Evolutionary conservation across 2,888 invertebrate species (phyloP).

Genomic region (Deroplatys truncata): DNA sequence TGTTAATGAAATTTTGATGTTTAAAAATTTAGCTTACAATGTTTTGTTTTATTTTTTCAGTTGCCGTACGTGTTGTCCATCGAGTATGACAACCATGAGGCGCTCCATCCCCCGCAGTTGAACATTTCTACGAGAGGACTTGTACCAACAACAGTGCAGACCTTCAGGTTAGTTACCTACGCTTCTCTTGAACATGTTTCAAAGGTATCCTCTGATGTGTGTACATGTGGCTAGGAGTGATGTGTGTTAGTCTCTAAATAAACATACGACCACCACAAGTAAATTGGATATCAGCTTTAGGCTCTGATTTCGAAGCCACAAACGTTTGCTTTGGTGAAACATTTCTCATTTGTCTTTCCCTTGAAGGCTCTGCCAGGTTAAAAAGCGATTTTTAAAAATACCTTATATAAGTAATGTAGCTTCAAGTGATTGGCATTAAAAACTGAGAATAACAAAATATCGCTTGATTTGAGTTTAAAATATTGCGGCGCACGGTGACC

Average conservation of each 20-base stretch:
- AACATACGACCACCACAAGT: not conserved
- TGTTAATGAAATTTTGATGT: too few species aligned
- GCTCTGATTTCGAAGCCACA: too few species aligned
- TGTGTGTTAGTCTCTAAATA: not conserved
- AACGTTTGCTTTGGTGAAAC: too few species aligned
- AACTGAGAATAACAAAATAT: too few species aligned
- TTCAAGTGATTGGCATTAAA: too few species aligned
- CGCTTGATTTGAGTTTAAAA: too few species aligned
- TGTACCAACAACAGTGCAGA: conserved; percentile 73
- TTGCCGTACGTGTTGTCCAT: conserved; percentile 73
- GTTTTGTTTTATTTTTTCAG: conserved; percentile 46
- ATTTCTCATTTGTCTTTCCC: too few species aligned
- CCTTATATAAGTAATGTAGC: too few species aligned
- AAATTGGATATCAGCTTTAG: not conserved
- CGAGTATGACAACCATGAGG: conserved; percentile 72
- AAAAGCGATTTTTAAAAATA: too few species aligned
- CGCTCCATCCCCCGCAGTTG: conserved; percentile 73
- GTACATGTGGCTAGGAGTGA: not conserved
- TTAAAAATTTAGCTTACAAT: too few species aligned
- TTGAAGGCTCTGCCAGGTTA: too few species aligned
- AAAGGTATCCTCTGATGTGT: not conserved
- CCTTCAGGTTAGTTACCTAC: conserved; percentile 50
- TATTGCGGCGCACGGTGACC: too few species aligned
- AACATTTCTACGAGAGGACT: conserved; percentile 76
- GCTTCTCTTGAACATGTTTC: not conserved